Conservation (phyloP, 1,140 invertebrate genomes). For the Ceratosolen solmsi region DNA sequence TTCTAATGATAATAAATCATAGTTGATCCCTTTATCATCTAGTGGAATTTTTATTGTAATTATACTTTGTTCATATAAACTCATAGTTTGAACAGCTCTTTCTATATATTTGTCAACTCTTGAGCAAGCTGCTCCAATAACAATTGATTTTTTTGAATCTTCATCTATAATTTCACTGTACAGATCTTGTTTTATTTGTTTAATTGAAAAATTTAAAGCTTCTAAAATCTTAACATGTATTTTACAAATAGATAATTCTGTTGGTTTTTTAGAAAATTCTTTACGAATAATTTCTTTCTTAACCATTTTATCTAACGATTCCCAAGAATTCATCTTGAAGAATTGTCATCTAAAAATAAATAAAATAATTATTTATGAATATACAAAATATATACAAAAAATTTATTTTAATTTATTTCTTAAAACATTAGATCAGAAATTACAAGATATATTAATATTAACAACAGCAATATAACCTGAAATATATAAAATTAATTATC, state of each 20-base stretch:
- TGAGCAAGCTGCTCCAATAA: constrained; percentile 60
- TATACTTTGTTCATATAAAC: constrained; percentile 59
- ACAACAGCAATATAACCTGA: background rate
- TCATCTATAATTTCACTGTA: constrained; percentile 58
- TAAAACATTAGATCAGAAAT: background rate
- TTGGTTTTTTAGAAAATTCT: constrained; percentile 62
- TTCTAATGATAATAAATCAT: constrained; percentile 54
- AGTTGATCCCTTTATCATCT: constrained; percentile 45
- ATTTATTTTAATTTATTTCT: too few relatives aligned
- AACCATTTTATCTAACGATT: constrained; percentile 61
- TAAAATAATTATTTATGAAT: background rate
- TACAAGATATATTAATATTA: background rate
- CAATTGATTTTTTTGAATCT: constrained; percentile 50
- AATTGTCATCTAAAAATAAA: background rate
- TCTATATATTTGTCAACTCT: constrained; percentile 66
- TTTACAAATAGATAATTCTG: constrained; percentile 60
- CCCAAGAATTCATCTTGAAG: constrained; percentile 52
- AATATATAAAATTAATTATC: background rate
- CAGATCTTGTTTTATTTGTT: constrained; percentile 54
- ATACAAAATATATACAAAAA: too few relatives aligned
- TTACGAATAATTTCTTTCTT: constrained; percentile 62
- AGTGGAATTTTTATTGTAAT: constrained; percentile 56
- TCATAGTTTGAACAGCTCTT: constrained; percentile 65
- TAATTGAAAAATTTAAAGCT: constrained; percentile 28
- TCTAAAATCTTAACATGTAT: constrained; percentile 60